Conservation (phyloP, 1,140 invertebrate species). For the Drosophila tropicalis region DNA sequence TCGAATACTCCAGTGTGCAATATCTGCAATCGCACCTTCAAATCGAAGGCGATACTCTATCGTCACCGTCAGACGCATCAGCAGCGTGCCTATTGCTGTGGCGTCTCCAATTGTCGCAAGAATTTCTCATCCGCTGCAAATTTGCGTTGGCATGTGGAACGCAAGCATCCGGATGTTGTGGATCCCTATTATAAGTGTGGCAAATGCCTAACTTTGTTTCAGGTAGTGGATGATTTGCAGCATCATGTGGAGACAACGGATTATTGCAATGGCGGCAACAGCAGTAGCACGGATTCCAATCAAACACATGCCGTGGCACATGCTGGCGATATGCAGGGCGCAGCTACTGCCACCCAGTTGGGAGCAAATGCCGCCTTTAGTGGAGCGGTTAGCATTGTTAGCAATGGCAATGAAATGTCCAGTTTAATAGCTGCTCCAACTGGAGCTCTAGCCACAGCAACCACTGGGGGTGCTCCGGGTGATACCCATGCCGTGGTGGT, state of each 20-base stretch:
- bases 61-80: slow-evolving; percentile 86
- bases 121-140: slow-evolving; percentile 74
- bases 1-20: slow-evolving; percentile 85
- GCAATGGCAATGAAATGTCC: slow-evolving; percentile 66
- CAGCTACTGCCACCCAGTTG: slow-evolving; percentile 9
- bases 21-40: slow-evolving; percentile 85
- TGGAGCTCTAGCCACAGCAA: slow-evolving; percentile 9
- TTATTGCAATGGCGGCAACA: slow-evolving; percentile 39
- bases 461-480: slow-evolving; percentile 18
- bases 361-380: slow-evolving; percentile 51
- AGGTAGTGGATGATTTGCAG: slow-evolving; percentile 65
- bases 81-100: slow-evolving; percentile 74
- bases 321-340: background rate
- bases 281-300: slow-evolving; percentile 4
- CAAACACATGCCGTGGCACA: background rate
- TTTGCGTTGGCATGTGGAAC: slow-evolving; percentile 70
- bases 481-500: slow-evolving; percentile 67
- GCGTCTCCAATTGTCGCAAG: slow-evolving; percentile 76
- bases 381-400: slow-evolving; percentile 71
- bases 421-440: slow-evolving; percentile 54
- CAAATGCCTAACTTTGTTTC: slow-evolving; percentile 67
- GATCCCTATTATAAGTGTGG: slow-evolving; percentile 71
- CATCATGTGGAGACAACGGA: slow-evolving; percentile 73
- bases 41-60: slow-evolving; percentile 85
- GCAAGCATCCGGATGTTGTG: slow-evolving; percentile 72